Evolutionary conservation across 2,888 invertebrate species (phyloP), one percentile per base, ranked within the genome.

Genomic region (Eupithecia subumbrata): DNA sequence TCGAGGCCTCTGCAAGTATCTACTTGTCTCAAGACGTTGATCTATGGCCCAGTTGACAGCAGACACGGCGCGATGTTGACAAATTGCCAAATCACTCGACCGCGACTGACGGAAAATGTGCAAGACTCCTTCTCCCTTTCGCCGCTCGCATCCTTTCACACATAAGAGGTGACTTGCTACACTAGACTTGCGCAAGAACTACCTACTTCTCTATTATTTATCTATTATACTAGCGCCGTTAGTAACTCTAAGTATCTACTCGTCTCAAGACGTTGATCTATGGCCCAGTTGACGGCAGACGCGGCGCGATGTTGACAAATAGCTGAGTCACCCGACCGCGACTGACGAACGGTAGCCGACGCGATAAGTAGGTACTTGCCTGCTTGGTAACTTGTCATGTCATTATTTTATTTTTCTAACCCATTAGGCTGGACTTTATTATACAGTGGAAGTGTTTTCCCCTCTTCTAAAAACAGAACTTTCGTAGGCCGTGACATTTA

Each of bases 251-350:
- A 60, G 12, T 5, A 25, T 2, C 30, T 25, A 14, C 16, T 7
- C 63, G 63, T n/a, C 34, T 34, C 8, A 34, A n/a, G 43, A 40
- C 67, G 67, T 68, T 68, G 37, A 68, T 68, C 67, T 68, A n/a
- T 68, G 67, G 22, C 67, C 67, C 40, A 68, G 43, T 22, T 40
- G 22, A n/a, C 56, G 56, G 56, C 4, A 56, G n/a, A 25, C 22
- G 12, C n/a, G n/a, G n/a, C n/a, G n/a, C n/a, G 18, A 60, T 43
- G 70, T 37, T 71, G 71, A 71, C 71, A 71, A 60, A 71, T 71
- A 25, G 71, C 71, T 25, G 60, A 71, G 43, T 40, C 71, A 68
- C 43, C 43, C 67, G 43, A 40, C 43, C 37, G 67, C 43, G 67
- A 68, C 64, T 18, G 18, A 43, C 43, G 22, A 25, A 60, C 60